A percentile compares a stretch with the other conserved stretches of the same genome.
Conservation (phyloP, 2,888 invertebrate species). For the Schizotus pectinicornis region DNA sequence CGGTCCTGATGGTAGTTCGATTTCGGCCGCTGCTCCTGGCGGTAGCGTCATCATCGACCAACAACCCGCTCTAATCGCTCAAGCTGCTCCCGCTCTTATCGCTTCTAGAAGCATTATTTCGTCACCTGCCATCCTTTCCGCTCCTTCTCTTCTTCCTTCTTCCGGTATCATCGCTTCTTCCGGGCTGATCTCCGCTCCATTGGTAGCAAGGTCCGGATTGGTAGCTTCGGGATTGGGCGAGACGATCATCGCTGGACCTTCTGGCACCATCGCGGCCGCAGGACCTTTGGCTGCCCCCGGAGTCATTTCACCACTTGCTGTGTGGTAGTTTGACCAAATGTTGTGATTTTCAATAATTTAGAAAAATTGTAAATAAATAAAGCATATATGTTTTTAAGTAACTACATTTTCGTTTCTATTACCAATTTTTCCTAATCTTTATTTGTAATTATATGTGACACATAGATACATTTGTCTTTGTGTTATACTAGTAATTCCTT, state of each 20-base stretch:
- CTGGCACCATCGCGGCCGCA: constrained; percentile 42
- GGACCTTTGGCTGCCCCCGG: constrained; percentile 20
- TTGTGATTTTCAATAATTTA: too few species aligned
- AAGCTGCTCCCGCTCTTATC: constrained; percentile 22
- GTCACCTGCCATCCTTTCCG: constrained; percentile 29
- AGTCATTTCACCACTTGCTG: too few species aligned
- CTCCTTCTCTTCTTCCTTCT: not conserved
- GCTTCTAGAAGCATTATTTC: constrained; percentile 26
- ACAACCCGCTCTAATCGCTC: constrained; percentile 40
- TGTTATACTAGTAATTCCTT: too few species aligned
- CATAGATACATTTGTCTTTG: too few species aligned
- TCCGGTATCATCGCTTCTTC: not conserved
- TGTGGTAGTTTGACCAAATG: too few species aligned
- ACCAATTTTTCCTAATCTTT: too few species aligned
- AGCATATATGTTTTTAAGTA: not conserved
- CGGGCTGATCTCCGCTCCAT: not conserved
- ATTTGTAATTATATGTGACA: too few species aligned
- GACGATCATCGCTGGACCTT: constrained; percentile 41
- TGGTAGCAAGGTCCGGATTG: not conserved
- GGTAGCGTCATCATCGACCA: constrained; percentile 50
- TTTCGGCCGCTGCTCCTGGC: constrained; percentile 18
- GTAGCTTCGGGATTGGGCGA: too few species aligned
- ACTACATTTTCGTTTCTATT: not conserved
- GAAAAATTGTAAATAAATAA: too few species aligned
- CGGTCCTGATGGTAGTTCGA: constrained; percentile 22